A percentile compares a stretch with the other conserved stretches of the same genome.
Conservation (phyloP, 2,888 invertebrate species). For the Deilephila elpenor region DNA sequence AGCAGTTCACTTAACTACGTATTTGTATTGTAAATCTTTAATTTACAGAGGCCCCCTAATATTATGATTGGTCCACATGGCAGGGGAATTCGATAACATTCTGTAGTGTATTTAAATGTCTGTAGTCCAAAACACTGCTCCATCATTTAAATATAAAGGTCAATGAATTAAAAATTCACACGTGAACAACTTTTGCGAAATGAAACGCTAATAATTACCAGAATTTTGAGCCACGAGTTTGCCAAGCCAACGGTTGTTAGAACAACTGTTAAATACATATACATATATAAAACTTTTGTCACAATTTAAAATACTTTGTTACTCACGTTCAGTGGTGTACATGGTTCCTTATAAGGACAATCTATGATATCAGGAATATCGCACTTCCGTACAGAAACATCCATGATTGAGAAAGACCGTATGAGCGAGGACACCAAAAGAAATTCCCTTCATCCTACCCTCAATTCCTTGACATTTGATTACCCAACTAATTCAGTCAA, state of each 20-base stretch:
- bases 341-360: not conserved
- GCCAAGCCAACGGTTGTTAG: not conserved
- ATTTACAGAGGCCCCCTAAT: too few species aligned
- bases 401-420: slow-evolving; percentile 5
- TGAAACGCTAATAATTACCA: not conserved
- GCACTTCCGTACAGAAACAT: slow-evolving; percentile 19
- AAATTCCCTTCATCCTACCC: not conserved
- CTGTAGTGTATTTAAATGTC: too few species aligned
- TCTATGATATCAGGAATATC: not conserved
- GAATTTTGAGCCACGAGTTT: not conserved
- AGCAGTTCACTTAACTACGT: too few species aligned
- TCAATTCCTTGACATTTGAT: not conserved
- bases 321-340: slow-evolving; percentile 13
- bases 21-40: too few species aligned
- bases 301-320: not conserved
- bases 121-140: too few species aligned
- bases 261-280: not conserved
- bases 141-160: too few species aligned
- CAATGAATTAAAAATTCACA: too few species aligned
- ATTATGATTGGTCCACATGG: too few species aligned
- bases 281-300: not conserved
- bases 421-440: not conserved
- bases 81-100: too few species aligned
- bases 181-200: not conserved
- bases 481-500: not conserved